Base-by-base conservation (phyloP, 2,888 invertebrate species). In the Torymus auratus region DNA sequence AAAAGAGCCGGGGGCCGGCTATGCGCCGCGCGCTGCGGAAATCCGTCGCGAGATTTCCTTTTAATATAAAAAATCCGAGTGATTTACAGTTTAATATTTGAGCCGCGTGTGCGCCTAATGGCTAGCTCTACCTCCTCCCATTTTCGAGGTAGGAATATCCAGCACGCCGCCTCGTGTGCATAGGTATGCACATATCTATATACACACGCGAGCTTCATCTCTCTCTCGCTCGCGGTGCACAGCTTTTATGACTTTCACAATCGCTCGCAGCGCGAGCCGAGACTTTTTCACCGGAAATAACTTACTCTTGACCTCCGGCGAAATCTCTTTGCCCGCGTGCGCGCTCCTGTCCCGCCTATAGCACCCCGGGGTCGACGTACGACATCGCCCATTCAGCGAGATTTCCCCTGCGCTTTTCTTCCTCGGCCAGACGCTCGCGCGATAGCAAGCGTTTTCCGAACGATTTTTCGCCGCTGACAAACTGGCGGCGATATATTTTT, bases 251-350 rank as follows among this genome's bases (percentile, higher is more conserved):
- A 68, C 71, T 82, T 61, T 68, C 64, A 70, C 65, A 71, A 75
- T 73, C 71, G 58, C 72, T 78, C 68, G 41, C 72, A 74, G 15
- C 75, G 64, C 17, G 50, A 41, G 41, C 41, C 41, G 65, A 62
- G 80, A 80, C 75, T 81, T 81, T 84, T 82, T 81, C 83, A 82
- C 77, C 78, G 78, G 53, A 84, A 83, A 85, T 82, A 83, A 81
- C 81, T 83, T 73, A 58, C 84, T 80, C 83, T 84, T 83, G 81
- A 83, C 80, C 75, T 70, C 74, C 13, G 62, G 67, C 76, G 74
- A 78, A 73, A 77, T 81, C 67, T 60, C 41, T 41, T 41, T 41
- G 41, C 41, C 41, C 41, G 41, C 7, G 41, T 7, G 41, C 41
- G 7, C 41, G 41, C 7, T 10, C 7, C 41, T 41, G 41, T 41